Base-by-base conservation (phyloP, 1,140 invertebrate genomes). In the Trichonephila clavata region DNA sequence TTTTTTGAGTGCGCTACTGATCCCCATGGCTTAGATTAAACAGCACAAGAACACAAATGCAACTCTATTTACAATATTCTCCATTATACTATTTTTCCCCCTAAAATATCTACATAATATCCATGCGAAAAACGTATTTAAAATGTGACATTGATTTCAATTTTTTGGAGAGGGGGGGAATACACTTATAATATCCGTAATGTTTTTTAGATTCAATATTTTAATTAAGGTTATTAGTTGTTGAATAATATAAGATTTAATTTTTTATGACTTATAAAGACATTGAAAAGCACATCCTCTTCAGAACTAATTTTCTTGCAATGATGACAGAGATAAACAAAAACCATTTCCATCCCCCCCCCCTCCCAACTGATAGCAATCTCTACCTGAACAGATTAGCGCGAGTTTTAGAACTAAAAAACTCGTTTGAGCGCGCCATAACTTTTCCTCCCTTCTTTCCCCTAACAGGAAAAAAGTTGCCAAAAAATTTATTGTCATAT, bases 401-500 rank as follows among this genome's bases (percentile, higher is more conserved):
- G 8, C 8, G 21, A 59, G 14, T 63, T 63, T 39, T 20, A 63
- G 18, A 77, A 16, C 81, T 14, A 16, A 5, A 21, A 83, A 83
- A 83, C 81, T 43, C n/a, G 81, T 50, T 59, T 10, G 39, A 18
- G 6, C 77, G 50, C 50, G 16, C 7, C n/a, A 8, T 16, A 77
- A 21, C 13, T 77, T 39, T 13, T 20, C 32, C 32, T 39, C 10
- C 8, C 65, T 77, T 39, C 18, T 5, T 16, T 77, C 20, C 3
- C 0, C 27, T 14, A 77, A 20, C 27, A 77, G 71, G 71, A 77
- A 32, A 71, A 77, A 77, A 77, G 24, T 32, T n/a, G 43, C 18
- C 24, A 83, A 83, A n/a, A 83, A 83, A 83, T 57, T 83, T 59
- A 59, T 59, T 8, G 50, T 39, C 81, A 63, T 61, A 86, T 86